phyloP scores from a whole-genome alignment of 2,113 vertebrate species.

The Acinonyx jubatus region DNA sequence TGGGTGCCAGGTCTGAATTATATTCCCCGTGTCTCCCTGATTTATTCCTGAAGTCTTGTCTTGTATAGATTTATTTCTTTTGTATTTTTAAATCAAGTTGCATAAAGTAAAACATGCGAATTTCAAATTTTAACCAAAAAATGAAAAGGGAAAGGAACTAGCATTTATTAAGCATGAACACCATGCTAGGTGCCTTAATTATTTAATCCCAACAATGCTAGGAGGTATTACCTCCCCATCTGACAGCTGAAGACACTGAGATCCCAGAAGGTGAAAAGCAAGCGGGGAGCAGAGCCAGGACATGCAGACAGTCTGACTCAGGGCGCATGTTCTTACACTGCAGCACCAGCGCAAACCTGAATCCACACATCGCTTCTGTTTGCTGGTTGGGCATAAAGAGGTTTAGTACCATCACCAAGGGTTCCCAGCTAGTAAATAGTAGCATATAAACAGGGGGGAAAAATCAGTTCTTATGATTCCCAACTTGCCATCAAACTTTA shows the following conservation, averaged over 20 bases:
- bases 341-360: background rate
- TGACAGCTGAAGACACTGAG: background rate
- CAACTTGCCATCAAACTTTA: background rate
- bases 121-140: background rate
- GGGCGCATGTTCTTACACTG: background rate
- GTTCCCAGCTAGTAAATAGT: background rate
- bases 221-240: background rate
- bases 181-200: background rate
- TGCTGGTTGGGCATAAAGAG: background rate
- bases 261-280: background rate
- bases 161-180: background rate
- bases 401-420: background rate
- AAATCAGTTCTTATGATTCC: background rate
- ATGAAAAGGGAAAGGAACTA: background rate
- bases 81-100: background rate
- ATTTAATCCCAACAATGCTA: background rate
- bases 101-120: background rate
- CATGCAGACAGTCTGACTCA: background rate
- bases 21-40: background rate
- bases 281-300: background rate
- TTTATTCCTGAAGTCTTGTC: background rate
- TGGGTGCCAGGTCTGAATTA: background rate
- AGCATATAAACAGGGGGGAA: background rate
- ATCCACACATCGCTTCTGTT: background rate
- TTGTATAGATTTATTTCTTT: background rate